Percentiles rank a stretch among this genome's conserved stretches.
Conservation (phyloP, 2,113 vertebrate species). For the Rhinichthys klamathensis region DNA sequence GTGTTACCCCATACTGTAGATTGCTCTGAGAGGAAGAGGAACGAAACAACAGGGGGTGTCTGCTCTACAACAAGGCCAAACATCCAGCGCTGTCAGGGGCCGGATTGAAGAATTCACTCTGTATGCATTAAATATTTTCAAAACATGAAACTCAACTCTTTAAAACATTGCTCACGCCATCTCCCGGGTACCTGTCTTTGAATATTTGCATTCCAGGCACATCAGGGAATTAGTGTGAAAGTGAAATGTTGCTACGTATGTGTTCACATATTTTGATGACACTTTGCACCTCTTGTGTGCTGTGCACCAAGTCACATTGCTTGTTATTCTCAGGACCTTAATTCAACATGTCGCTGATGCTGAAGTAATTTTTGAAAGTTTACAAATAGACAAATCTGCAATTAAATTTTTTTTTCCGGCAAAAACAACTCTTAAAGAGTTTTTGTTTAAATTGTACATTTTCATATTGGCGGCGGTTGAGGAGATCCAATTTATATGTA, state of each 20-base stretch:
- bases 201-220: constrained; percentile 69
- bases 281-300: constrained; percentile 50
- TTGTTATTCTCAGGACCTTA: not conserved
- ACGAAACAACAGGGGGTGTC: constrained; percentile 70
- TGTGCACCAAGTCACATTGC: not conserved
- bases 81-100: constrained; percentile 64
- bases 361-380: not conserved
- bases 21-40: constrained; percentile 62
- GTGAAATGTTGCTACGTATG: constrained; percentile 50
- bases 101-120: constrained; percentile 69
- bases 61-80: constrained; percentile 66
- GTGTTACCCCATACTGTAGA: constrained; percentile 65
- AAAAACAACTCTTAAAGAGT: too few relatives aligned
- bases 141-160: constrained; percentile 69
- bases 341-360: not conserved
- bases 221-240: constrained; percentile 49
- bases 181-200: constrained; percentile 47
- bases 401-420: too few relatives aligned
- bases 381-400: too few relatives aligned
- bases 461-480: too few relatives aligned
- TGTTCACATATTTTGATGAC: constrained; percentile 56
- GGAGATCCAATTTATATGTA: too few relatives aligned
- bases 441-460: too few relatives aligned
- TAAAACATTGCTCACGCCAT: constrained; percentile 64
- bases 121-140: constrained; percentile 69